phyloP scores from a whole-genome alignment of 2,888 invertebrate genomes.

The Drosophila rubida region DNA sequence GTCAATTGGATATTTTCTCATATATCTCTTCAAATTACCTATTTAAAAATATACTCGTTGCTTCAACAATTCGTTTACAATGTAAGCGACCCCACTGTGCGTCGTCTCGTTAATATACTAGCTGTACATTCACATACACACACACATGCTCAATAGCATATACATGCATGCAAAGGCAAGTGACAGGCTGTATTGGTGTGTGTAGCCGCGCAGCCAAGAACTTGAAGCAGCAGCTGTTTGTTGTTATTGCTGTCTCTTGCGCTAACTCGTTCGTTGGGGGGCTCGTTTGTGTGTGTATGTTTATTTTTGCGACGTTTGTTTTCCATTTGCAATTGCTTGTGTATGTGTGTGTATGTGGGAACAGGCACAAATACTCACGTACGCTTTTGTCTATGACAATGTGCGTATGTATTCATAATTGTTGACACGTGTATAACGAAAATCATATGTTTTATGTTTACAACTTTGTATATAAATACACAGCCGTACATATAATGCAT shows the following conservation, averaged over 20 bases:
- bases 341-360: slow-evolving; percentile 1
- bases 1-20: too few relatives aligned
- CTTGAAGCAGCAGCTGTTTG: slow-evolving; percentile 49
- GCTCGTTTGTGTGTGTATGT: slow-evolving; percentile 54
- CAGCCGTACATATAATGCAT: not conserved
- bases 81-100: slow-evolving; percentile 1
- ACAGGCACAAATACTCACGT: slow-evolving; percentile 5
- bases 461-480: not conserved
- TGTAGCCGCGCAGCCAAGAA: slow-evolving; percentile 42
- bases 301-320: slow-evolving; percentile 41
- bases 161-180: not conserved
- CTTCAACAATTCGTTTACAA: not conserved
- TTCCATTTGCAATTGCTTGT: slow-evolving; percentile 3
- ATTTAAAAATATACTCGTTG: not conserved
- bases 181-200: not conserved
- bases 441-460: slow-evolving; percentile 19
- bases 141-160: not conserved
- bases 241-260: slow-evolving; percentile 38
- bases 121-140: not conserved
- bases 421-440: slow-evolving; percentile 35
- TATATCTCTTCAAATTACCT: too few relatives aligned
- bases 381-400: slow-evolving; percentile 16
- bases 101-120: slow-evolving; percentile 22
- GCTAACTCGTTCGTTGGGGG: slow-evolving; percentile 62
- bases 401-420: slow-evolving; percentile 14